Evolutionary conservation across 2,113 vertebrate species (phyloP).

Genomic region (Platycercus adscitus): DNA sequence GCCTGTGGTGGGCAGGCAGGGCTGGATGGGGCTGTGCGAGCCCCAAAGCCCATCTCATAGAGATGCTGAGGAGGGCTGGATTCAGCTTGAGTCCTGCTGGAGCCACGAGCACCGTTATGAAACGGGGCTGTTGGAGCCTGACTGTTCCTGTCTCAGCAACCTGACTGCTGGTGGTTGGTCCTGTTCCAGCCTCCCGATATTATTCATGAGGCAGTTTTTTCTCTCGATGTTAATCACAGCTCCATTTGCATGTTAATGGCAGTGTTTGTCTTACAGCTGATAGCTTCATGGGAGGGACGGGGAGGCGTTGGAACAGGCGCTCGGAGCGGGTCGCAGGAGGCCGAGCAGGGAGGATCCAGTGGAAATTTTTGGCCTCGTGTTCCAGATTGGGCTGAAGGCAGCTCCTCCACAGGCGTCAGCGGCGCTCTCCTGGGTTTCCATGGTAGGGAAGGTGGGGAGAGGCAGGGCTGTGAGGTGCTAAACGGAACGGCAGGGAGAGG

Average conservation of each 20-base stretch:
- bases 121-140: neutral
- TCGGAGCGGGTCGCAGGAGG: neutral
- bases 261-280: slow-evolving; percentile 64
- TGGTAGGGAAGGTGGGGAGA: neutral
- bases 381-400: neutral
- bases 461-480: neutral
- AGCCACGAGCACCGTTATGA: neutral
- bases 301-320: neutral
- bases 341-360: neutral
- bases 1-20: neutral
- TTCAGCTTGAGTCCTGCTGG: neutral
- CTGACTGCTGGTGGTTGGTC: neutral
- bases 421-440: neutral
- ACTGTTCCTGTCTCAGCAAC: neutral
- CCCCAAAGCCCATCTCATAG: neutral
- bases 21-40: neutral
- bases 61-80: neutral
- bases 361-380: slow-evolving; percentile 1
- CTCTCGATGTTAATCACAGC: slow-evolving; percentile 51
- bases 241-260: slow-evolving; percentile 72
- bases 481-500: neutral
- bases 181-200: slow-evolving; percentile 1
- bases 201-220: slow-evolving; percentile 45
- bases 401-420: neutral
- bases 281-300: neutral